phyloP scores from a whole-genome alignment of 2,113 vertebrate genomes.

The Ptilonorhynchus violaceus region DNA sequence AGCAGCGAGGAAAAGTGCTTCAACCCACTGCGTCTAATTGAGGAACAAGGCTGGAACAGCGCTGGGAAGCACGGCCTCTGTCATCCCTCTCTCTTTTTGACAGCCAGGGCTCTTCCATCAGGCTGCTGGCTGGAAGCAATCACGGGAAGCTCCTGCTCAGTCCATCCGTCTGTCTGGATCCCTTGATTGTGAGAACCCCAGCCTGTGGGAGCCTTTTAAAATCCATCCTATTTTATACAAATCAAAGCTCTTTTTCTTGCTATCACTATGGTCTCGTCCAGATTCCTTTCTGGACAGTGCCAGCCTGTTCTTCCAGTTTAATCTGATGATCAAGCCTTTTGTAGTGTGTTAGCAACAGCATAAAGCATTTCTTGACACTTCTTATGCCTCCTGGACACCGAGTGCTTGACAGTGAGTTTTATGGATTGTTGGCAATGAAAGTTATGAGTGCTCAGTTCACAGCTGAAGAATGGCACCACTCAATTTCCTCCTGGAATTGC shows the following conservation, averaged over 20 bases:
- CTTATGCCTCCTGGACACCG: slow-evolving; percentile 27
- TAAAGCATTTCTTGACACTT: slow-evolving; percentile 46
- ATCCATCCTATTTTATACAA: background rate
- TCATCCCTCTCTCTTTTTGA: background rate
- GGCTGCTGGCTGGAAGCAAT: background rate
- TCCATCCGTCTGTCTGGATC: background rate
- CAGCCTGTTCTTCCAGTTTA: slow-evolving; percentile 2
- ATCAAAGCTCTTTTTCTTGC: background rate
- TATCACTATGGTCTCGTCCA: background rate
- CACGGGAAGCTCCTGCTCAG: background rate
- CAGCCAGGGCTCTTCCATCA: background rate
- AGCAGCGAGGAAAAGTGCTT: background rate
- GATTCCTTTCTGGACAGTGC: background rate
- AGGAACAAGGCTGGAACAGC: background rate
- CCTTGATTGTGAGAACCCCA: background rate
- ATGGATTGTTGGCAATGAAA: slow-evolving; percentile 26
- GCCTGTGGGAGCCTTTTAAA: background rate
- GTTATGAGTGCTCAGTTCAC: background rate
- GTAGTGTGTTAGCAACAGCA: slow-evolving; percentile 39
- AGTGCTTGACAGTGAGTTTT: slow-evolving; percentile 17
- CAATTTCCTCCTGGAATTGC: slow-evolving; percentile 16
- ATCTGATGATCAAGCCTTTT: slow-evolving; percentile 34
- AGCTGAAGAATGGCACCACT: background rate
- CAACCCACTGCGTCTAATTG: background rate
- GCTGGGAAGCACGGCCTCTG: background rate